A percentile compares a stretch with the other conserved stretches of the same genome.
phyloP scores from a whole-genome alignment of 2,888 invertebrate species.

The Drosophila mimica region DNA sequence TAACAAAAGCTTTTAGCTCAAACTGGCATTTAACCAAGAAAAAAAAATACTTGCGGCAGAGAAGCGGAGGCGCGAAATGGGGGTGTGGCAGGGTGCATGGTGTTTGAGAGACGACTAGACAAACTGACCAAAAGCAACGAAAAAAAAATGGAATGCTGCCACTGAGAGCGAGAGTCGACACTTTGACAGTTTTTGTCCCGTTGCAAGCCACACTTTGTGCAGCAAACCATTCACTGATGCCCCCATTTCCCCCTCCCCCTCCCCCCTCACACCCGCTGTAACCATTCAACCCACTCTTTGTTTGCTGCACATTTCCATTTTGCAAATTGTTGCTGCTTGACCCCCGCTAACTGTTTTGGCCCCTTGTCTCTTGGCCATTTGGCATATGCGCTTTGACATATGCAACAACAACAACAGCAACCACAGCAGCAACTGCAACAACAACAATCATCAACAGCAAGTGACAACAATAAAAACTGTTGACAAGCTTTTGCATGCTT shows the following conservation, averaged over 20 bases:
- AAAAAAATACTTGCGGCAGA: background rate
- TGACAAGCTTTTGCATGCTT: conserved; percentile 55
- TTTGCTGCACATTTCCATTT: conserved; percentile 57
- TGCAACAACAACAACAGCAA: background rate
- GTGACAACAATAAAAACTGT: conserved; percentile 42
- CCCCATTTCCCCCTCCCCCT: background rate
- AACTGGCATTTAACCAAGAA: conserved; percentile 51
- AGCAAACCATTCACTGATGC: background rate
- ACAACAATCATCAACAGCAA: background rate
- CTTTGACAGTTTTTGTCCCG: conserved; percentile 76
- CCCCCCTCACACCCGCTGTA: background rate
- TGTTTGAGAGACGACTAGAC: conserved; percentile 6
- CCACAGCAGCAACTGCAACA: conserved; percentile 7
- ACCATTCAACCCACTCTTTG: background rate
- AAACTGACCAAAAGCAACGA: conserved; percentile 18
- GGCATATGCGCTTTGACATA: conserved; percentile 11
- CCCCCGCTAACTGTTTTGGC: conserved; percentile 8
- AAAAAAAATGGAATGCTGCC: background rate
- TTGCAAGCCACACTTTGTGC: conserved; percentile 59
- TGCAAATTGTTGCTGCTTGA: conserved; percentile 24
- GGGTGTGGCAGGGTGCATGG: background rate
- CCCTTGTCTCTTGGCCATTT: conserved; percentile 17
- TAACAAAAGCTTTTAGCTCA: conserved; percentile 76
- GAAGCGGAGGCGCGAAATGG: background rate
- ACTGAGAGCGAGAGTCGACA: conserved; percentile 40